A percentile compares a stretch with the other conserved stretches of the same genome.
Evolutionary conservation across 2,888 invertebrate species (phyloP).

Genomic region (Leucania comma): DNA sequence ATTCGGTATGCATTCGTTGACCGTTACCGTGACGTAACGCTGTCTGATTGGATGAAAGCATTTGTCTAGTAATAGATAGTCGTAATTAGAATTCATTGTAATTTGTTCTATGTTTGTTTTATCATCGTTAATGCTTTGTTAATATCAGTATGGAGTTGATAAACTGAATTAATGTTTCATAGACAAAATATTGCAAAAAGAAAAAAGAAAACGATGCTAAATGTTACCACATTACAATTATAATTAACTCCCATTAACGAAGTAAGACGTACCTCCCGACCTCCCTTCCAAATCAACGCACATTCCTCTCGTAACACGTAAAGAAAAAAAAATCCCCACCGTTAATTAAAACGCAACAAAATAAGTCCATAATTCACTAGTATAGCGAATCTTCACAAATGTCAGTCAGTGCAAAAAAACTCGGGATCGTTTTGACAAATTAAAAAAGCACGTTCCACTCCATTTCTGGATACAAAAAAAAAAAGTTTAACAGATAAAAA

Average conservation of each 20-base stretch:
- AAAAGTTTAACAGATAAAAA: constrained; percentile 72
- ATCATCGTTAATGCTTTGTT: neutral
- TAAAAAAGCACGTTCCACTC: constrained; percentile 76
- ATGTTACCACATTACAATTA: neutral
- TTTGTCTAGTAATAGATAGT: constrained; percentile 35
- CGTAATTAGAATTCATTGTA: neutral
- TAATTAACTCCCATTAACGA: neutral
- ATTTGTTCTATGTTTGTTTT: neutral
- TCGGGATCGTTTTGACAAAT: constrained; percentile 67
- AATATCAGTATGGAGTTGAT: neutral
- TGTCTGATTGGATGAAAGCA: constrained; percentile 51
- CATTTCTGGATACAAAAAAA: constrained; percentile 77
- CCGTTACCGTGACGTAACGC: constrained; percentile 59
- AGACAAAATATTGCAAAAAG: neutral
- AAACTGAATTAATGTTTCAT: neutral
- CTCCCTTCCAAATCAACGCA: neutral
- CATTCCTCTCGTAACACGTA: neutral
- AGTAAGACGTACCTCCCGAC: neutral
- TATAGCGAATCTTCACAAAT: constrained; percentile 58
- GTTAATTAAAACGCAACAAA: constrained; percentile 58
- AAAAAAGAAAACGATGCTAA: neutral
- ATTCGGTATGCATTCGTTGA: constrained; percentile 68
- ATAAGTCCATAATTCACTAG: constrained; percentile 49
- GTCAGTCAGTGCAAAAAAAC: constrained; percentile 58
- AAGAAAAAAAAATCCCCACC: neutral